Evolutionary conservation across 2,888 invertebrate species (phyloP).

Genomic region (Megaustenia siamemsis): DNA sequence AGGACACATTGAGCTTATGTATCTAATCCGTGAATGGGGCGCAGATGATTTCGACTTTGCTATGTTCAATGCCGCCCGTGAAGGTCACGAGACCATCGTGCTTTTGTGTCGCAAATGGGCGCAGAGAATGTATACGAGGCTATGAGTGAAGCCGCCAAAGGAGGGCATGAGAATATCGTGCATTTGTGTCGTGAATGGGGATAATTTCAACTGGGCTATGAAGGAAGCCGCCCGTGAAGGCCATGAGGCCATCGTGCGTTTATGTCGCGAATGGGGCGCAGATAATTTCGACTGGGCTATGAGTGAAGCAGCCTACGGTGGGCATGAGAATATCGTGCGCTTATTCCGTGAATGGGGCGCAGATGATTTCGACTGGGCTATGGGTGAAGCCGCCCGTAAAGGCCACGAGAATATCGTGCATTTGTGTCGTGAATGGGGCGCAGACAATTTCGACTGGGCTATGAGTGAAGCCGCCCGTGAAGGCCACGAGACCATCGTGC

Average conservation of each 20-base stretch:
- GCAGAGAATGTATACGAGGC: not conserved
- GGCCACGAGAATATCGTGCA: not conserved
- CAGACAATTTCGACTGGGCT: not conserved
- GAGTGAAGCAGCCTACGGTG: not conserved
- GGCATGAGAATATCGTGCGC: not conserved
- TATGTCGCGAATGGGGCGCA: not conserved
- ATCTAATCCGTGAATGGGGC: not conserved
- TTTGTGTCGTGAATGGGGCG: not conserved
- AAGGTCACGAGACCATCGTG: not conserved
- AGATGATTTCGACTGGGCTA: not conserved
- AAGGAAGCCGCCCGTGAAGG: not conserved
- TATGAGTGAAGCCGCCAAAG: not conserved
- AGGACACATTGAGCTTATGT: not conserved
- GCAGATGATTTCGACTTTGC: not conserved
- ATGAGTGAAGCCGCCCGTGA: not conserved
- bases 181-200: not conserved
- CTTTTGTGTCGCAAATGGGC: not conserved
- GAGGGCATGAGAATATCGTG: not conserved
- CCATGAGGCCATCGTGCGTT: not conserved
- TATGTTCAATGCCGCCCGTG: not conserved
- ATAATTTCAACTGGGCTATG: not conserved
- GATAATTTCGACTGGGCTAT: not conserved
- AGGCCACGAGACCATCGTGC: not conserved
- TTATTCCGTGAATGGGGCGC: slow-evolving; percentile 5
- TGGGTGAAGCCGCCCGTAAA: not conserved